Conservation (phyloP, 2,888 invertebrate species). For the Eupithecia tripunctaria region DNA sequence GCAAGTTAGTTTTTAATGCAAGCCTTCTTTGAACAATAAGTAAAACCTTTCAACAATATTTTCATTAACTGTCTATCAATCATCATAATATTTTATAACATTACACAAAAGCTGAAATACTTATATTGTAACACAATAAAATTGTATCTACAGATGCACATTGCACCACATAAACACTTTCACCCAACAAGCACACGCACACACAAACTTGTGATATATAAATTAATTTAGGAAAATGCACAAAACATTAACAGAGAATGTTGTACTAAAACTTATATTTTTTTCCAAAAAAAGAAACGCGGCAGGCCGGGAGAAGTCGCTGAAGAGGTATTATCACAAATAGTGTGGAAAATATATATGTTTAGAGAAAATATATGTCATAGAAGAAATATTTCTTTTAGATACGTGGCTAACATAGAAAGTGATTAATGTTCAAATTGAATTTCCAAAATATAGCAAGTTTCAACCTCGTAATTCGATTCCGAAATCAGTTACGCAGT, state of each 20-base stretch:
- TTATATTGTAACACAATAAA: slow-evolving; percentile 31
- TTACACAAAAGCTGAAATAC: slow-evolving; percentile 26
- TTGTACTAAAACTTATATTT: slow-evolving; percentile 77
- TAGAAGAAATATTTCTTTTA: slow-evolving; percentile 65
- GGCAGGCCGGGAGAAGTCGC: slow-evolving; percentile 92
- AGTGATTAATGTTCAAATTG: slow-evolving; percentile 60
- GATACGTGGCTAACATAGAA: slow-evolving; percentile 82
- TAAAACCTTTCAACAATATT: slow-evolving; percentile 15
- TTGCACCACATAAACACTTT: slow-evolving; percentile 40
- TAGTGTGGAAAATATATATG: slow-evolving; percentile 79
- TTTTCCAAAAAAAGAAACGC: slow-evolving; percentile 87
- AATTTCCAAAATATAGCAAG: slow-evolving; percentile 39
- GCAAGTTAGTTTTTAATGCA: slow-evolving; percentile 34
- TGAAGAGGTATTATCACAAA: slow-evolving; percentile 86
- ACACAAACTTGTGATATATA: slow-evolving; percentile 53
- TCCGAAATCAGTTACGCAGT: slow-evolving; percentile 29
- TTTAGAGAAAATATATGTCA: slow-evolving; percentile 76
- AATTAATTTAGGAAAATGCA: slow-evolving; percentile 59
- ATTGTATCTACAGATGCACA: slow-evolving; percentile 19
- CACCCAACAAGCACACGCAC: slow-evolving; percentile 28
- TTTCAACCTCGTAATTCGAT: slow-evolving; percentile 31
- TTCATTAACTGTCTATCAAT: slow-evolving; percentile 15
- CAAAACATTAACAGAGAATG: slow-evolving; percentile 77
- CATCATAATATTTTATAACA: slow-evolving; percentile 9
- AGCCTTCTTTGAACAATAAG: slow-evolving; percentile 18